phyloP scores from a whole-genome alignment of 2,888 invertebrate genomes.

The Drosophila anceps region DNA sequence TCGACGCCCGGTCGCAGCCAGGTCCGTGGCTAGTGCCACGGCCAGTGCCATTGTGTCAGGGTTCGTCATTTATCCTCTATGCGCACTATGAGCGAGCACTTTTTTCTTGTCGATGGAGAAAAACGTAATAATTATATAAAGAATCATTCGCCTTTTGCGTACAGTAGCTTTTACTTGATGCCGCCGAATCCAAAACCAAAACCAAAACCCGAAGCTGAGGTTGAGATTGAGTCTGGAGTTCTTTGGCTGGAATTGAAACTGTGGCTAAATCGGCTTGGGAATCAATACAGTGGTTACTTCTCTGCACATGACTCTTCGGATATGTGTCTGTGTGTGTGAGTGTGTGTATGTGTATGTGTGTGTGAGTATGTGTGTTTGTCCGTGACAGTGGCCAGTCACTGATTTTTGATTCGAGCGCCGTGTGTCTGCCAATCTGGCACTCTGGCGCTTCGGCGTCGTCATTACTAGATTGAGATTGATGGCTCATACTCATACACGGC shows the following conservation, averaged over 20 bases:
- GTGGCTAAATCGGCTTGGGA: conserved; percentile 46
- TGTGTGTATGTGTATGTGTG: conserved; percentile 7
- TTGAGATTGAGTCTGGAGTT: conserved; percentile 30
- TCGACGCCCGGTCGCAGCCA: conserved; percentile 25
- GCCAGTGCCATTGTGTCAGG: conserved; percentile 31
- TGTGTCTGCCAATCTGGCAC: conserved; percentile 63
- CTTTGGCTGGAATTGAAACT: conserved; percentile 13
- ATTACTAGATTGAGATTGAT: conserved; percentile 78
- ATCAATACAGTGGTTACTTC: conserved; percentile 48
- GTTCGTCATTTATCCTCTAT: conserved; percentile 64
- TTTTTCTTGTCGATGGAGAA: conserved; percentile 60
- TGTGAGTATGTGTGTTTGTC: conserved; percentile 13
- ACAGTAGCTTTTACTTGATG: conserved; percentile 64
- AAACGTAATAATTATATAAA: conserved; percentile 77
- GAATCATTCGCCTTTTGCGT: conserved; percentile 61
- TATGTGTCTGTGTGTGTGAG: conserved; percentile 12
- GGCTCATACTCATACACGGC: conserved; percentile 60
- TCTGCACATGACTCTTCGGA: conserved; percentile 6
- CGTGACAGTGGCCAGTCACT: conserved; percentile 54
- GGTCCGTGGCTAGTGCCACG: background rate
- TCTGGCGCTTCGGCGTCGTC: conserved; percentile 71
- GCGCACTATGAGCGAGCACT: conserved; percentile 67
- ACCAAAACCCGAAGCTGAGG: conserved; percentile 10
- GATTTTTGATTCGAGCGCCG: conserved; percentile 48
- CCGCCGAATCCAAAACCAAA: conserved; percentile 34